Percentiles rank a stretch among this genome's conserved stretches.
These are phyloP conservation scores for Achatina immaculata DNA, from an alignment of 1,140 invertebrate species.

Conservation along the genomic window DNA sequence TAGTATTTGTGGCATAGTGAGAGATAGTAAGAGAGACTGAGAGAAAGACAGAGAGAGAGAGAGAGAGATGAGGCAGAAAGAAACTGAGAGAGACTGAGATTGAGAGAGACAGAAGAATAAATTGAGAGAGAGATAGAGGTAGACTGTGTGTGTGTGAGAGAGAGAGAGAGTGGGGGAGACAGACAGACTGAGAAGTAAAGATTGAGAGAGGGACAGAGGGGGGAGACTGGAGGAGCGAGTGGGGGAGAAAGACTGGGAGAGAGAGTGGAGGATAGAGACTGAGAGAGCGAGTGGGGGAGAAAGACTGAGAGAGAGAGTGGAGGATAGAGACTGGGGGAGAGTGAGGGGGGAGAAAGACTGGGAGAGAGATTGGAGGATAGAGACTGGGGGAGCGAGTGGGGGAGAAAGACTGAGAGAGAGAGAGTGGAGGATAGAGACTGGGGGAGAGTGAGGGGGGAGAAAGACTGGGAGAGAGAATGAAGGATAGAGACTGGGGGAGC, in stretches of 20 bases:
- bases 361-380: not conserved
- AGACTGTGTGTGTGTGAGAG: not conserved
- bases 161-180: not conserved
- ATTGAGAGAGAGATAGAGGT: not conserved
- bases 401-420: constrained; percentile 9
- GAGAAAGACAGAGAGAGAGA: not conserved
- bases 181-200: not conserved
- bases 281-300: not conserved
- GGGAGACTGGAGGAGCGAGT: not conserved
- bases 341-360: not conserved
- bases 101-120: constrained; percentile 4
- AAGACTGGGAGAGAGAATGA: constrained; percentile 17
- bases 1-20: no score
- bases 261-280: not conserved
- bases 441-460: not conserved
- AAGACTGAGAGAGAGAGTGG: not conserved
- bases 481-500: not conserved
- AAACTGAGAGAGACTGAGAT: not conserved
- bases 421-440: not conserved
- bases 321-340: not conserved
- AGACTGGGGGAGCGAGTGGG: not conserved
- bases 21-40: not conserved
- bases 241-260: not conserved
- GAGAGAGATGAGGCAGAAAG: not conserved
- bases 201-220: no score